Percentiles rank a stretch among this genome's conserved stretches.
Conservation (phyloP, 2,113 vertebrate genomes). For the Bufo gargarizans region DNA sequence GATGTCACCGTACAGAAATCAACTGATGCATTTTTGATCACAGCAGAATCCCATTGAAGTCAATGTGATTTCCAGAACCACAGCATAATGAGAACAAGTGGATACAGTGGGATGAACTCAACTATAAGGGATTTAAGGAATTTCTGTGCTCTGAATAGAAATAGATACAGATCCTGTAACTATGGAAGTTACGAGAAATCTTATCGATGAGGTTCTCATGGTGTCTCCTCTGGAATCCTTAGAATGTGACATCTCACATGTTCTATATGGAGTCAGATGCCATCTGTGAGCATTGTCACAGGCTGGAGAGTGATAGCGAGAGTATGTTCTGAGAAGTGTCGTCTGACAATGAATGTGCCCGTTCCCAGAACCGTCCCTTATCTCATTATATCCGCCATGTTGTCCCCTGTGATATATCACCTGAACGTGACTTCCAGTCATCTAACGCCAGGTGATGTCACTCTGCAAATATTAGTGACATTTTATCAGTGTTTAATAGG, state of each 20-base stretch:
- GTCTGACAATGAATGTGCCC: not conserved
- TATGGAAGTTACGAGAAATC: not conserved
- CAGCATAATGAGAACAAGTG: no score
- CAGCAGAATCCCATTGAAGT: no score
- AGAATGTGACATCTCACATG: conserved; percentile 7
- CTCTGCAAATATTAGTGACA: not conserved
- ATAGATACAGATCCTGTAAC: not conserved
- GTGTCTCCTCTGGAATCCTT: not conserved
- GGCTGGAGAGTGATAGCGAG: not conserved
- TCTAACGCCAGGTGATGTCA: not conserved
- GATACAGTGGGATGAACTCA: no score
- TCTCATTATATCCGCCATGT: not conserved
- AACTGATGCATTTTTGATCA: no score
- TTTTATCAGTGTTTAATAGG: not conserved
- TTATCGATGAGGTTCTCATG: not conserved
- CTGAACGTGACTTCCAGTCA: not conserved
- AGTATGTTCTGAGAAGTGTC: conserved; percentile 22
- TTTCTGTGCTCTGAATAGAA: no score
- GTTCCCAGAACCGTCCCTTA: not conserved
- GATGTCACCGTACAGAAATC: no score
- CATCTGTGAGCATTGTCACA: not conserved
- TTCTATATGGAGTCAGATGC: not conserved
- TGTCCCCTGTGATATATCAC: not conserved
- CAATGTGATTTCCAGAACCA: no score
- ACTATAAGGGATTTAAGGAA: no score